Evolutionary conservation across 2,797 vertebrate species (phyloP).

Genomic region (Acanthurus tractus): DNA sequence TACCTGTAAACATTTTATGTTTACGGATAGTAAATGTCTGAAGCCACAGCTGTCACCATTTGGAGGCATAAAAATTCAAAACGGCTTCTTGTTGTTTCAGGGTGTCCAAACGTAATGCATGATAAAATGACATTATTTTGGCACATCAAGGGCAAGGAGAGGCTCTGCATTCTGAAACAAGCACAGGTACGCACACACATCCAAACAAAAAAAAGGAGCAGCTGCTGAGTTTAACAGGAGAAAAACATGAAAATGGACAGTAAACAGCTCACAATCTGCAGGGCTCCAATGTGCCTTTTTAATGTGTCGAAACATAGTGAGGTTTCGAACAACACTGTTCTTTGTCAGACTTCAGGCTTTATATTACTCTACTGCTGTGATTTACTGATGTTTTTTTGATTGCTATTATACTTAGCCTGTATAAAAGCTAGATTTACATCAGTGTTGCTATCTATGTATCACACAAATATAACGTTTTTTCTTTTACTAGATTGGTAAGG

Average conservation of each 20-base stretch:
- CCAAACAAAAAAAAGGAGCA: too few species aligned
- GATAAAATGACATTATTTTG: conserved; percentile 1
- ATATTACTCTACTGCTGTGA: background rate
- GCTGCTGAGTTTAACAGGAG: too few species aligned
- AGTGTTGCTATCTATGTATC: background rate
- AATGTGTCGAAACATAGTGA: too few species aligned
- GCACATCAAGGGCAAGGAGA: background rate
- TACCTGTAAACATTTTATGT: too few species aligned
- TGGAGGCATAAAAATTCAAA: too few species aligned
- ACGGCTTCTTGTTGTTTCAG: conserved; percentile 1
- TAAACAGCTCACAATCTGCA: too few species aligned
- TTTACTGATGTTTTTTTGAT: background rate
- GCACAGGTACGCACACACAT: too few species aligned
- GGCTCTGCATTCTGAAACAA: background rate
- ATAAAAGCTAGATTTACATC: conserved; percentile 23
- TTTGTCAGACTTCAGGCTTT: background rate
- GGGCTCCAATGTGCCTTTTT: too few species aligned
- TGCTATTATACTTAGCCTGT: background rate
- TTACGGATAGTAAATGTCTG: too few species aligned
- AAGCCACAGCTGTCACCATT: too few species aligned
- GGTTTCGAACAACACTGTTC: too few species aligned
- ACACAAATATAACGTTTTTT: conserved; percentile 11
- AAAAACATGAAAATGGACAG: too few species aligned
- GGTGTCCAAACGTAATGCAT: conserved; percentile 5
- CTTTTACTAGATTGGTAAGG: background rate